A percentile compares a stretch with the other conserved stretches of the same genome.
These are phyloP conservation scores for Stenchaetothrips biformis DNA, from an alignment of 2,888 invertebrate genomes.

Conservation along the genomic window DNA sequence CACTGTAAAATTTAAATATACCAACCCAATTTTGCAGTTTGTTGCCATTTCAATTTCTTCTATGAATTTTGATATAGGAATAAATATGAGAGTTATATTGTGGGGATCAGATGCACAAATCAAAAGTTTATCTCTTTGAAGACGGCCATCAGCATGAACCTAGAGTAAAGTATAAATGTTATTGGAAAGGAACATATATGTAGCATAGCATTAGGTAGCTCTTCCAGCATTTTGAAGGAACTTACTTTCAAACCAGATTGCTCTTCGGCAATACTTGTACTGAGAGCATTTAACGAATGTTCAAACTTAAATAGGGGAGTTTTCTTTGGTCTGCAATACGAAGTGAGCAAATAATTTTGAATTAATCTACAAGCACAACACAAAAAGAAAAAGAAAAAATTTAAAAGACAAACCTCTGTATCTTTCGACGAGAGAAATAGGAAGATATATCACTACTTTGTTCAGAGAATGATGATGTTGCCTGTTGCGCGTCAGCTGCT, in stretches of 20 bases:
- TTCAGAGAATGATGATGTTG: slow-evolving; percentile 42
- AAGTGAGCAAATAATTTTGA: slow-evolving; percentile 31
- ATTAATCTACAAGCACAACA: slow-evolving; percentile 29
- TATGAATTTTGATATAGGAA: slow-evolving; percentile 75
- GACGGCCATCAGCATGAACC: slow-evolving; percentile 29
- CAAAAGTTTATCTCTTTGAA: slow-evolving; percentile 54
- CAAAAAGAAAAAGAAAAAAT: slow-evolving; percentile 31
- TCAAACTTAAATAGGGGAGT: slow-evolving; percentile 64
- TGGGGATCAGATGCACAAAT: slow-evolving; percentile 73
- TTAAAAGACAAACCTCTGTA: slow-evolving; percentile 43
- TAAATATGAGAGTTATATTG: slow-evolving; percentile 72
- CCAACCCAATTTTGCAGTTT: slow-evolving; percentile 54
- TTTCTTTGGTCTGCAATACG: slow-evolving; percentile 52
- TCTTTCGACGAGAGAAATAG: slow-evolving; percentile 52
- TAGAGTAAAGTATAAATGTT: slow-evolving; percentile 30
- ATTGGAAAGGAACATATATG: no score
- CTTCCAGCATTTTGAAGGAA: slow-evolving; percentile 35
- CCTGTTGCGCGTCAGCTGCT: slow-evolving; percentile 42
- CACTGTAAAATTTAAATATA: slow-evolving; percentile 39
- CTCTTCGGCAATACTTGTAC: slow-evolving; percentile 48
- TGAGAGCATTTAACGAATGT: slow-evolving; percentile 56
- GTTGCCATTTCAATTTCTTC: slow-evolving; percentile 73
- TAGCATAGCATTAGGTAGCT: slow-evolving; percentile 41
- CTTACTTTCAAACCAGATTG: slow-evolving; percentile 43
- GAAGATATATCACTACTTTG: slow-evolving; percentile 53